Evolutionary conservation across 1,140 invertebrate genomes (phyloP), one percentile per base, ranked within the genome.

Genomic region (Drosophila equinoxialis): DNA sequence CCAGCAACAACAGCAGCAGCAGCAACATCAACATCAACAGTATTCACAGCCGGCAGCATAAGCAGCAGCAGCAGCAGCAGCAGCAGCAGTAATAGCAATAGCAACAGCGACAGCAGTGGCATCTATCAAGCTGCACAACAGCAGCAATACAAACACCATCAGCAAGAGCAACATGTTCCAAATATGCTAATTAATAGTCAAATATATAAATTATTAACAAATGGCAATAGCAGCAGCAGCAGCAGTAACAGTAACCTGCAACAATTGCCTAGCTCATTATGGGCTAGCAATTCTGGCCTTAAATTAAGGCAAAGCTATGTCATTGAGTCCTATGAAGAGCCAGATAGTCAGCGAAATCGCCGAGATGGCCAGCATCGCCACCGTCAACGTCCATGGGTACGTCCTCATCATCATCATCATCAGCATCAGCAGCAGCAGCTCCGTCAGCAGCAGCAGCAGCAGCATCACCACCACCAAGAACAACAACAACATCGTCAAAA

Each of bases 131-230:
- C 42, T 48, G 42, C 14, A 48, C 42, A 30, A 30, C 4, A 51
- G 11, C 65, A 81, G 69, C 69, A 82, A 59, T 68, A 83, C 68
- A 67, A 82, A 57, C 70, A 83, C 39, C 66, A 72, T 62, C 77
- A 76, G 74, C 75, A 71, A 80, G 81, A 74, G 71, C 81, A 91
- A 78, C 79, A 91, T 86, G 90, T 91, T 91, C 90, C 90, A 91
- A 91, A 91, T 91, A 81, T 72, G 68, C 75, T 90, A 84, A 84
- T 84, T 71, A 91, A 91, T 91, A 91, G 90, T 91, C 90, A 91
- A 91, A 86, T 83, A 91, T 71, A 81, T 91, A 85, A 85, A 71
- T 85, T 91, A 89, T 90, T 90, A 79, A 62, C 74, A 77, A 89
- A 72, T 78, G 81, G 73, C 79, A 70, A 81, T 61, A 55, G 66